These are phyloP conservation scores for Aix galericulata DNA, from an alignment of 2,113 vertebrate genomes.

Conservation along the genomic window DNA sequence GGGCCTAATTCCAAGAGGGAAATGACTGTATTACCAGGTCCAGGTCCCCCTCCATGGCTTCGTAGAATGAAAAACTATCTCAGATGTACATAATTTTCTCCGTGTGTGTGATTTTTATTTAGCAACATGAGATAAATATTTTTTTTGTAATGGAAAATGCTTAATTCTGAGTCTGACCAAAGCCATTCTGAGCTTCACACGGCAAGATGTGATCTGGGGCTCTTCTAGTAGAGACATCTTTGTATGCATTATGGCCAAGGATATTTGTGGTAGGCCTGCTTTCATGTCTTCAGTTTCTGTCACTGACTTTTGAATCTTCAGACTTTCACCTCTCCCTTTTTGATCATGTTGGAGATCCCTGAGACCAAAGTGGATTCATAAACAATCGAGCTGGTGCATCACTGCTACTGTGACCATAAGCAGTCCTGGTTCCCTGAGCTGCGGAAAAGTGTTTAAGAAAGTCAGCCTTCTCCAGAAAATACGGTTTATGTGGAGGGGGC, in stretches of 20 bases:
- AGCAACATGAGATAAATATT: background rate
- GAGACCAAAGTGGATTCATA: background rate
- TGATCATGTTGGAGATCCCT: background rate
- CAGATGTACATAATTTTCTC: background rate
- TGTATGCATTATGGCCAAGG: background rate
- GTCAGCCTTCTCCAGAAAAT: background rate
- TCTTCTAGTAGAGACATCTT: background rate
- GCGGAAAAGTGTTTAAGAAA: background rate
- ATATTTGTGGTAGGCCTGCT: background rate
- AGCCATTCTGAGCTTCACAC: background rate
- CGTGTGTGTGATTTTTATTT: background rate
- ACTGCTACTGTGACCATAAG: background rate
- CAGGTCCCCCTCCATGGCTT: background rate
- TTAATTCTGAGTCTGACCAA: background rate
- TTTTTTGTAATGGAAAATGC: background rate
- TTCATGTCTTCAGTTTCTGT: background rate
- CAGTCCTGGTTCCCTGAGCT: background rate
- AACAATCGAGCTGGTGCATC: background rate
- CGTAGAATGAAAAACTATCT: background rate
- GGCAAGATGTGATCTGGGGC: background rate
- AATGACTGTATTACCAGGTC: background rate
- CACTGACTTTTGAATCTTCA: background rate
- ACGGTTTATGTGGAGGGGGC: background rate
- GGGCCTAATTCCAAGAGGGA: conserved; percentile 1
- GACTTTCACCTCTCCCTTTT: background rate